Base-by-base conservation (phyloP, 2,888 invertebrate genomes). In the Monoplex corrugatus region DNA sequence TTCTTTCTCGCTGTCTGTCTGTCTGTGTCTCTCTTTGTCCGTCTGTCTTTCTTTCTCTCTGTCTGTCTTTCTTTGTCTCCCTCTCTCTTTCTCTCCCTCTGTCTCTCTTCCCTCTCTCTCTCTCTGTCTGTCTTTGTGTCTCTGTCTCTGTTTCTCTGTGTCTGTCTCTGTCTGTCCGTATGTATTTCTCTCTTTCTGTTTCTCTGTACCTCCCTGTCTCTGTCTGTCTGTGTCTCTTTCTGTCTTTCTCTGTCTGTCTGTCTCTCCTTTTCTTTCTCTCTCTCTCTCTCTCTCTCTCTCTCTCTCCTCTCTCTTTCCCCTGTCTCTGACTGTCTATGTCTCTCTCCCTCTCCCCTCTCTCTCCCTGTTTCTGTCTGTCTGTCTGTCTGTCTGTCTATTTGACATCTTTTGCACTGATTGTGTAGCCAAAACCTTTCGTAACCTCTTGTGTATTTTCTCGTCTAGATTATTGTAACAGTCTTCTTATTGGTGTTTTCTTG, bases 351-450 rank as follows among this genome's bases (percentile, higher is more conserved):
- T 32, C 32, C 19, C 32, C 68, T 72, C 19, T 72, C 68, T 72
- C 19, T n/a, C 43, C 45, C 50, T 84, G 45, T 84, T 50, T 84
- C 84, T 43, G 45, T 84, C 45, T 45, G n/a, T 45, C 50, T 84
- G 45, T 35, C n/a, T 50, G n/a, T 50, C 32, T 50, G n/a, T 50
- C 50, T 50, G n/a, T 50, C 50, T n/a, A 3, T 16, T 45, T 50
- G 23, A 23, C 13, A 1, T 44, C 84, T n/a, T n/a, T n/a, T n/a
- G n/a, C n/a, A n/a, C n/a, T n/a, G n/a, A n/a, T n/a, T n/a, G n/a
- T n/a, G n/a, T n/a, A n/a, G n/a, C n/a, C n/a, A n/a, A n/a, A n/a
- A n/a, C n/a, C n/a, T n/a, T n/a, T n/a, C n/a, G n/a, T n/a, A n/a
- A n/a, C n/a, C n/a, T n/a, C n/a, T n/a, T n/a, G n/a, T n/a, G n/a